phyloP scores from a whole-genome alignment of 2,113 vertebrate genomes.

The Protobothrops flavoviridis region DNA sequence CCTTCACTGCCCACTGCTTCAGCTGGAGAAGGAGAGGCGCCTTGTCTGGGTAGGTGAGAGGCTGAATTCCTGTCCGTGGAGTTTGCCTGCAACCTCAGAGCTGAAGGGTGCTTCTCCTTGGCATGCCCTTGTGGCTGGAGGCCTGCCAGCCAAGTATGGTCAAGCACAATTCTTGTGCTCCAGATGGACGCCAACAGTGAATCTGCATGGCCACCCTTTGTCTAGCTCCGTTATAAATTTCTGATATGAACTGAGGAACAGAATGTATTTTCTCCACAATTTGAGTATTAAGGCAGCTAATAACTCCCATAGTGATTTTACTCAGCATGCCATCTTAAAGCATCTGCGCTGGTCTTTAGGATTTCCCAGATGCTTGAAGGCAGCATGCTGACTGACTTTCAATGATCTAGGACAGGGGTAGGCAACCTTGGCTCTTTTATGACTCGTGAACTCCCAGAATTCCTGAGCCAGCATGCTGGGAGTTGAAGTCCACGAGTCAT shows the following conservation, averaged over 20 bases:
- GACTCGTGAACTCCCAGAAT: too few species aligned
- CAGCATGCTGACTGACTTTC: not conserved
- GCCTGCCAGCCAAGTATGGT: not conserved
- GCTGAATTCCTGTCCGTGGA: accelerated
- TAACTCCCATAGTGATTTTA: not conserved
- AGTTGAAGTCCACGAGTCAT: too few species aligned
- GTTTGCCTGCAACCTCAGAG: too few species aligned
- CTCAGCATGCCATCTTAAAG: not conserved
- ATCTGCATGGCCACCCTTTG: not conserved
- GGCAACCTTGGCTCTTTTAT: too few species aligned
- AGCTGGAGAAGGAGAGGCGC: conserved; percentile 53
- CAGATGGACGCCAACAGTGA: not conserved
- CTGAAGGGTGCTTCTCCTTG: too few species aligned
- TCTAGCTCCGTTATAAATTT: not conserved
- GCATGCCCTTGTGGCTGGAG: not conserved
- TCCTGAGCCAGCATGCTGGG: too few species aligned
- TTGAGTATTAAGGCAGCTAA: not conserved
- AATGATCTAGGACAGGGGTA: too few species aligned
- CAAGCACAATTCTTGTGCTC: not conserved
- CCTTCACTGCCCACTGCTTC: not conserved
- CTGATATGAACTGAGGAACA: not conserved
- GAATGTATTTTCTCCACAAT: too few species aligned
- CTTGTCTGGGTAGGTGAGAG: conserved; percentile 67
- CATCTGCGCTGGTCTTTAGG: not conserved
- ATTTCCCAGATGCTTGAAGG: not conserved